A percentile compares a stretch with the other conserved stretches of the same genome.
Conservation (phyloP, 2,888 invertebrate genomes). For the Apamea epomidion region DNA sequence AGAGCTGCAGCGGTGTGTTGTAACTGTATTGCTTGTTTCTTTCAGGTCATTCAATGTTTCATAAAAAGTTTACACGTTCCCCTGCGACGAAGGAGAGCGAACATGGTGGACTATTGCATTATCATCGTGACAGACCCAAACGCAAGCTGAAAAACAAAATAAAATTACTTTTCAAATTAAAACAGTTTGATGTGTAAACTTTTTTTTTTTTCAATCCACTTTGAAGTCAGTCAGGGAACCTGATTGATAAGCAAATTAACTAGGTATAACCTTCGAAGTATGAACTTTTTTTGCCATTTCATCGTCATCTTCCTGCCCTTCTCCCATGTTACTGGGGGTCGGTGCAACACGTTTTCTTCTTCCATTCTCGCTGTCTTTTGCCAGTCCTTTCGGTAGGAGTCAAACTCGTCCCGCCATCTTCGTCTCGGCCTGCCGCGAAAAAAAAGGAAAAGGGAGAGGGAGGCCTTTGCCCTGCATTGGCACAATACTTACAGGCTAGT, state of each 20-base stretch:
- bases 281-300: not conserved
- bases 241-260: not conserved
- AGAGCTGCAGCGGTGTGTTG: slow-evolving; percentile 1
- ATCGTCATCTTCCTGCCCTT: not conserved
- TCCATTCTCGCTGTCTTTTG: not conserved
- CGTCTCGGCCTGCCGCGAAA: too few relatives aligned
- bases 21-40: slow-evolving; percentile 18
- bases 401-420: not conserved
- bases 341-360: not conserved
- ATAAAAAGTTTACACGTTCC: slow-evolving; percentile 77
- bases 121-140: slow-evolving; percentile 70
- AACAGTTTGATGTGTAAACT: slow-evolving; percentile 77
- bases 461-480: too few relatives aligned
- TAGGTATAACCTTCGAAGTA: not conserved
- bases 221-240: not conserved
- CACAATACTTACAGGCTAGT: too few relatives aligned
- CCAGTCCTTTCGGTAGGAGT: too few relatives aligned
- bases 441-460: too few relatives aligned
- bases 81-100: slow-evolving; percentile 74
- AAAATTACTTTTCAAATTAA: slow-evolving; percentile 83
- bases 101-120: slow-evolving; percentile 69
- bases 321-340: not conserved
- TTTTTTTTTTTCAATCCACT: slow-evolving; percentile 37
- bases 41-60: slow-evolving; percentile 71
- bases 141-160: slow-evolving; percentile 82